Evolutionary conservation across 2,113 vertebrate genomes (phyloP), one percentile per base, ranked within the genome.

Genomic region (Lethenteron camtschaticum): DNA sequence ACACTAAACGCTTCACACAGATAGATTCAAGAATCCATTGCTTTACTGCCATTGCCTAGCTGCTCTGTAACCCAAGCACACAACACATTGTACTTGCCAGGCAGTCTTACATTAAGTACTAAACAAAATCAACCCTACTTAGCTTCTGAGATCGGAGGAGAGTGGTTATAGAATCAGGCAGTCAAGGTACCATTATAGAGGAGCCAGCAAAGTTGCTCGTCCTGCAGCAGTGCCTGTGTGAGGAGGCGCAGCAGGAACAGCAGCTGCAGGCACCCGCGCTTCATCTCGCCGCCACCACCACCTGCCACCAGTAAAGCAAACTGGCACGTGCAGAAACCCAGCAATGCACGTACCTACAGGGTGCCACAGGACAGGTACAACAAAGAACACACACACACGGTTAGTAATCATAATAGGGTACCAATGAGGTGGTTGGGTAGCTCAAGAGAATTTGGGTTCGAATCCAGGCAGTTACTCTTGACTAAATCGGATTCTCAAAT

Each of bases 121-220:
- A 9, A 68, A n/a, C n/a, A 16, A 16, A 24, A 24, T 68, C 63
- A 68, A 68, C n/a, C n/a, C 8, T 68, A 12, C 56, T 10, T 58
- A 14, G 5, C 16, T 58, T 59, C 56, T n/a, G 12, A 70, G 58
- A 10, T 70, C 2, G 1, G 41, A 41, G 41, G 41, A 70, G 16
- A 70, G 56, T 59, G 41, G 66, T 16, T 10, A 55, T 24, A 9
- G 56, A 13, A 68, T 20, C 12, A 57, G 24, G 57, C 8, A 71
- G 55, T 56, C 68, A 12, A 57, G 60, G 2, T 82, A 89, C 86
- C 85, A 8, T 86, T 89, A 76, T 81, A 87, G 70, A 87, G 70
- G 14, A 86, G 76, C 84, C 86, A 88, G 75, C 82, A 87, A 2
- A 89, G 81, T 68, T 74, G 75, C 73, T 87, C 84, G 71, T 82